These are phyloP conservation scores for Neoscelio sp. DNA, from an alignment of 2,888 invertebrate species.

Conservation along the genomic window DNA sequence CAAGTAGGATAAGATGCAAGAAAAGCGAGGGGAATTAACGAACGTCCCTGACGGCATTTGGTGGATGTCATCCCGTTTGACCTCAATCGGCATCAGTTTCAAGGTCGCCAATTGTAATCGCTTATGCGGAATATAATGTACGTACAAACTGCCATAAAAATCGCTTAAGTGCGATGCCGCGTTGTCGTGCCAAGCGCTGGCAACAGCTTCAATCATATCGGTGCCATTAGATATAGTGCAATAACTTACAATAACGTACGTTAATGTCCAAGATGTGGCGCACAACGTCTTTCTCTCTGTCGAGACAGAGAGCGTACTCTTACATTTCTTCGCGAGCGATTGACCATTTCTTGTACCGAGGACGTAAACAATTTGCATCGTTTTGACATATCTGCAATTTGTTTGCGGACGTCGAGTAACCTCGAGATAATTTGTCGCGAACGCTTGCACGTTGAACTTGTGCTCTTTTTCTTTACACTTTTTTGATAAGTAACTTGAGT, in stretches of 20 bases:
- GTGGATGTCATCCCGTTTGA: slow-evolving; percentile 69
- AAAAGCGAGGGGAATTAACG: slow-evolving; percentile 30
- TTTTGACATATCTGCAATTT: neutral
- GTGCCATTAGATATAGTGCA: slow-evolving; percentile 64
- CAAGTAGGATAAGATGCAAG: slow-evolving; percentile 30
- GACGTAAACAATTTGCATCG: neutral
- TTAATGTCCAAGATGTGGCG: slow-evolving; percentile 27
- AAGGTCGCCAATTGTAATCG: slow-evolving; percentile 72
- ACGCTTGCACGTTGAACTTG: no score
- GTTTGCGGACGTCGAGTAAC: neutral
- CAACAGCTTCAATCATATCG: slow-evolving; percentile 59
- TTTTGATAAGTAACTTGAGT: no score
- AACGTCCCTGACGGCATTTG: slow-evolving; percentile 40
- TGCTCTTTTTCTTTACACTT: no score
- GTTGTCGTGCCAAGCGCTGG: slow-evolving; percentile 59
- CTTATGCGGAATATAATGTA: slow-evolving; percentile 61
- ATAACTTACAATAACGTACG: slow-evolving; percentile 55
- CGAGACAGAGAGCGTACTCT: slow-evolving; percentile 12
- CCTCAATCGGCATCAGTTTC: slow-evolving; percentile 69
- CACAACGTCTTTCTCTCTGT: no score
- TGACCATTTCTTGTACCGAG: neutral
- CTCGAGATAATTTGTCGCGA: neutral
- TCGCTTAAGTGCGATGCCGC: slow-evolving; percentile 61
- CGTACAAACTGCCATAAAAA: slow-evolving; percentile 71
- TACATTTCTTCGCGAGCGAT: slow-evolving; percentile 25